Evolutionary conservation across 1,140 invertebrate species (phyloP), one percentile per base, ranked within the genome.

Genomic region (Drosophila nasuta): DNA sequence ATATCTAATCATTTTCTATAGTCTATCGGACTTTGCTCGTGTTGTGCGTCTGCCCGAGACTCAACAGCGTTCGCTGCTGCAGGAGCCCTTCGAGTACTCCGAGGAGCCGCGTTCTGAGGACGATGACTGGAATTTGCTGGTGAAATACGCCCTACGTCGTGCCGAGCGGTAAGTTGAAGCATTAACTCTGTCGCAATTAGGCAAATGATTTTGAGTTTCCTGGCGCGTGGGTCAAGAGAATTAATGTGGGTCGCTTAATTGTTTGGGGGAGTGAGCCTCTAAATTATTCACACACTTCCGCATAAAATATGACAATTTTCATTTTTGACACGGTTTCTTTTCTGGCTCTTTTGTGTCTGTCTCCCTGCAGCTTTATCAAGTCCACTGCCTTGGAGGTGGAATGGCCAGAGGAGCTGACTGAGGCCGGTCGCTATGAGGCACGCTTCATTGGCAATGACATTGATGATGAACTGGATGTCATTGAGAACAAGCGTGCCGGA

Each of bases 401-500:
- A 35, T 93, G 96, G 59, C 95, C 96, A 46, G 94, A 95, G 28
- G 95, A 95, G 59, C 93, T 96, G 1, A 96, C 95, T 2, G 95
- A 95, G 46, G 94, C 95, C 3, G 95, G 96, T 10, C 93, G 95
- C 25, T 96, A 96, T 75, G 94, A 96, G 1, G 96, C 96, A 1
- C 94, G 96, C 70, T 97, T 97, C 91, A 93, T 97, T 17, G 91
- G 91, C 33, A 96, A 97, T 74, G 96, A 97, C 82, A 96, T 97
- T 72, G 95, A 95, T 51, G 95, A 96, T 80, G 96, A 97, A 92
- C 94, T 97, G 3, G 96, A 97, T 82, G 94, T 95, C 1, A 94
- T 97, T 66, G 96, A 97, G 87, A 95, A 97, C 75, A 96, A 97
- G 91, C 96, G 96, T 72, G 81, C 94, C 94, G 30, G 91, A 95